Base-by-base conservation (phyloP, 2,888 invertebrate species). In the Tipula helvola region DNA sequence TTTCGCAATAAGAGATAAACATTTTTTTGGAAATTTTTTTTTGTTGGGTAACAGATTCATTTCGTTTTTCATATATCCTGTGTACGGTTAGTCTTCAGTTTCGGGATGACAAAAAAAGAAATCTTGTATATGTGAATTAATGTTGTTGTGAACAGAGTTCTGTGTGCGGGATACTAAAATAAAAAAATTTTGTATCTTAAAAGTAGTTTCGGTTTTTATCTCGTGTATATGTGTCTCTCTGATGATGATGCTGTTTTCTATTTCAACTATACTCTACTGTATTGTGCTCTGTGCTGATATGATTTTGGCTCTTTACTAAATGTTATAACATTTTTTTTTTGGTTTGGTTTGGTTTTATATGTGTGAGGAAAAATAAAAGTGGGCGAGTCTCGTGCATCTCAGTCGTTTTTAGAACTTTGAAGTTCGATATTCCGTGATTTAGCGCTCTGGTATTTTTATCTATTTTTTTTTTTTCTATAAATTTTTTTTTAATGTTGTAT, bases 371-470 rank as follows among this genome's bases (percentile, higher is more conserved):
- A 71, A 71, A 71, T 71, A 71, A 71, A 71, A 71, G 71, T 71
- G 71, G 71, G 71, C 71, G 71, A 71, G 71, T 71, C 71, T 71
- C 71, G 71, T 71, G 71, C 71, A 71, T 71, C 28, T 71, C 71
- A 71, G 71, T 71, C 71, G 71, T 71, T 71, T 71, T 71, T 71
- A 71, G 71, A 71, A 71, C 71, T 71, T 71, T 71, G 71, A 71
- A 71, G 71, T 71, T 71, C 71, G 71, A 71, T 71, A 71, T 18
- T 71, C 71, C 71, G 71, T 71, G 71, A 71, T 71, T 71, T 71
- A 71, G 71, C 71, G 71, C 71, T 71, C 71, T 71, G 71, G 71
- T 28, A 71, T 71, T 71, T 71, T 71, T 71, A 71, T 71, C 71
- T 71, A 71, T 71, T 71, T 71, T 71, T 52, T 71, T 71, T 52